phyloP scores from a whole-genome alignment of 2,888 invertebrate species.

The Oxystoma pomonae region DNA sequence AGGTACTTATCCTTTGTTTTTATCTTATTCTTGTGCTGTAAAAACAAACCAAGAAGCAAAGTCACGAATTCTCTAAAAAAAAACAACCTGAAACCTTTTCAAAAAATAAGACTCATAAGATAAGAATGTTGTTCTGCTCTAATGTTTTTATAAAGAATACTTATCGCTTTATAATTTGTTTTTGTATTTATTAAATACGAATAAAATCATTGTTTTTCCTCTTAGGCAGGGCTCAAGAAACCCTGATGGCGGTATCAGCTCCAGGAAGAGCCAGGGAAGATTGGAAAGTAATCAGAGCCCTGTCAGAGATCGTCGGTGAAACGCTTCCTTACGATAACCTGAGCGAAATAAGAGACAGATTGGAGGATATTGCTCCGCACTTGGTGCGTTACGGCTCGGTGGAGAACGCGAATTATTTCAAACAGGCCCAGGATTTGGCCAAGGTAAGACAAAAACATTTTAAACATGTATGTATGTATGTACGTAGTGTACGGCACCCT shows the following conservation, averaged over 20 bases:
- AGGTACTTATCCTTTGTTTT: too few relatives aligned
- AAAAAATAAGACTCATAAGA: too few relatives aligned
- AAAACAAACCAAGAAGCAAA: too few relatives aligned
- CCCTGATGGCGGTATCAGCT: slow-evolving; percentile 79
- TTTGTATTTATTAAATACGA: too few relatives aligned
- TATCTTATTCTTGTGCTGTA: too few relatives aligned
- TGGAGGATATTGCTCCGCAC: slow-evolving; percentile 86
- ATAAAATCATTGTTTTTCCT: too few relatives aligned
- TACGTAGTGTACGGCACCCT: background rate
- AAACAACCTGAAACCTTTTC: too few relatives aligned
- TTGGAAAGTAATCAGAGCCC: slow-evolving; percentile 97
- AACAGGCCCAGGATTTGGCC: slow-evolving; percentile 72
- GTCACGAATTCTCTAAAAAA: too few relatives aligned
- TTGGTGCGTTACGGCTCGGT: slow-evolving; percentile 79
- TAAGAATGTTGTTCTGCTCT: too few relatives aligned
- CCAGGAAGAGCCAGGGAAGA: slow-evolving; percentile 93
- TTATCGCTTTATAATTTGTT: too few relatives aligned
- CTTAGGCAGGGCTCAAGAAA: slow-evolving; percentile 82
- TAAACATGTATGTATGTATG: background rate
- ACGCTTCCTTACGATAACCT: slow-evolving; percentile 78
- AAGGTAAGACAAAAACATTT: slow-evolving; percentile 48
- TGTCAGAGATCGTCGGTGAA: slow-evolving; percentile 79
- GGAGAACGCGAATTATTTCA: slow-evolving; percentile 80
- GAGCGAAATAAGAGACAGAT: slow-evolving; percentile 74
- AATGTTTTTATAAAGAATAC: too few relatives aligned